Evolutionary conservation across 2,113 vertebrate genomes (phyloP).

Genomic region (Pandion haliaetus): DNA sequence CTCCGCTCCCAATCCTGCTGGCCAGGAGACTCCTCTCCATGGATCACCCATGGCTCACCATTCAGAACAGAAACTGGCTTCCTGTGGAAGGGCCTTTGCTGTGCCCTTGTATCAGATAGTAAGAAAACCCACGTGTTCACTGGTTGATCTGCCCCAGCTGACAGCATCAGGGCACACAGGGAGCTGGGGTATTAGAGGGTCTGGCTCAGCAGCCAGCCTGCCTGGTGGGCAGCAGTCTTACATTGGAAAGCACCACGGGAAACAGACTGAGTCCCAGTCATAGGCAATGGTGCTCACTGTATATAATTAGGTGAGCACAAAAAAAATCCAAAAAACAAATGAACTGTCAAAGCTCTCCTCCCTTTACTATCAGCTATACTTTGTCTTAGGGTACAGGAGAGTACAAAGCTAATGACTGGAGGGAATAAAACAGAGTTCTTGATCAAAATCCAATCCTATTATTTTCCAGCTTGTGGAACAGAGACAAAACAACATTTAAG

Average conservation of each 20-base stretch:
- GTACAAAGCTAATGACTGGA: not conserved
- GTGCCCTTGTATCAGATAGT: not conserved
- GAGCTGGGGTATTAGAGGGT: not conserved
- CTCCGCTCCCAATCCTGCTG: not conserved
- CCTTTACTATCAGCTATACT: not conserved
- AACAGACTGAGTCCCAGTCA: not conserved
- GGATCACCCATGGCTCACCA: not conserved
- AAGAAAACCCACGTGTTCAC: not conserved
- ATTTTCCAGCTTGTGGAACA: constrained; percentile 6
- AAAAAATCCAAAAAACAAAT: not conserved
- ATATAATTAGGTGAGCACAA: not conserved
- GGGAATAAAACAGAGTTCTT: not conserved
- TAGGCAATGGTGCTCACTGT: not conserved
- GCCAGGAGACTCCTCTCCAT: not conserved
- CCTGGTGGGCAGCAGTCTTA: not conserved
- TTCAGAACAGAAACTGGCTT: not conserved
- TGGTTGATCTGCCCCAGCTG: not conserved
- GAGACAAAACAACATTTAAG: not conserved
- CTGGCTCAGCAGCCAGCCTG: not conserved
- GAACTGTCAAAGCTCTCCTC: not conserved
- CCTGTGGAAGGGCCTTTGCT: not conserved
- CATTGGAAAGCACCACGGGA: not conserved
- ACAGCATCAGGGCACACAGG: not conserved
- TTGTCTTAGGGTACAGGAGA: not conserved
- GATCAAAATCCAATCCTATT: constrained; percentile 18